Evolutionary conservation across 1,140 invertebrate genomes (phyloP).

Genomic region (Pogonomyrmex californicus): DNA sequence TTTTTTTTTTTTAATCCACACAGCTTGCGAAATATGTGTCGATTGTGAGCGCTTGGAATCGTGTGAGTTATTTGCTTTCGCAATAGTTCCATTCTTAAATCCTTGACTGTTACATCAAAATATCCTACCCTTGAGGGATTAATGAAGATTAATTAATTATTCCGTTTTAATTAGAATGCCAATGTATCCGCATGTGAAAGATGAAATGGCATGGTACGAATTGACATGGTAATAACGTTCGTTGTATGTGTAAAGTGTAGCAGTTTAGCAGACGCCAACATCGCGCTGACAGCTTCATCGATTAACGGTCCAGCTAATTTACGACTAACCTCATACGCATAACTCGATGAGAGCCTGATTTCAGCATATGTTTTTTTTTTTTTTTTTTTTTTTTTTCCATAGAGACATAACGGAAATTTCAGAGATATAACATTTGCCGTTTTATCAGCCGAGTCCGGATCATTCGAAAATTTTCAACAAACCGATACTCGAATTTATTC

Average conservation of each 20-base stretch:
- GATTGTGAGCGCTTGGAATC: background rate
- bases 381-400: background rate
- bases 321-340: conserved; percentile 11
- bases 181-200: too few relatives aligned
- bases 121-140: background rate
- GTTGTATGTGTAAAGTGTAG: conserved; percentile 13
- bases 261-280: conserved; percentile 54
- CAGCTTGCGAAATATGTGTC: background rate
- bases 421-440: conserved; percentile 14
- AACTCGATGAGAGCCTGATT: conserved; percentile 47
- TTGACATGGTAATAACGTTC: background rate
- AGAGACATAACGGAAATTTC: conserved; percentile 14
- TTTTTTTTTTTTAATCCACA: background rate
- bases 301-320: conserved; percentile 67
- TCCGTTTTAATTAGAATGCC: background rate
- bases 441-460: conserved; percentile 3
- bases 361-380: background rate
- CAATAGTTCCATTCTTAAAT: background rate
- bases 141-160: background rate
- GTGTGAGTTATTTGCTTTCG: conserved; percentile 4
- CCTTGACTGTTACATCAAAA: background rate
- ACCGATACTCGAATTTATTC: conserved; percentile 22
- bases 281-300: conserved; percentile 65
- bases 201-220: conserved; percentile 4
- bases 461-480: background rate